Percentiles rank a stretch among this genome's conserved stretches.
phyloP scores from a whole-genome alignment of 1,140 invertebrate species.

The Papilio machaon region DNA sequence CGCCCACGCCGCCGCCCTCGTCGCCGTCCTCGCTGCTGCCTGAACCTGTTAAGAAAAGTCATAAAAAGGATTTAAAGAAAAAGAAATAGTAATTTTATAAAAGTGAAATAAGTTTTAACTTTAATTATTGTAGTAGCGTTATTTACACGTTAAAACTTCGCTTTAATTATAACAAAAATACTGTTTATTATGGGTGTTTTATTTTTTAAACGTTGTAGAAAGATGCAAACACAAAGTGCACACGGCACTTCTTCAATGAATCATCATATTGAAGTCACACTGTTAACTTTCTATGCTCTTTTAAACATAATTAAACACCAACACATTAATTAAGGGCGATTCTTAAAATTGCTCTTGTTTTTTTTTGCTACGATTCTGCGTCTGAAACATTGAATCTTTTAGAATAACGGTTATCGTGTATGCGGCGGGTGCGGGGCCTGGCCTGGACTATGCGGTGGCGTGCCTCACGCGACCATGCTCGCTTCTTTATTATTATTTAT shows the following conservation, averaged over 20 bases:
- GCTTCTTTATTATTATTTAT: constrained; percentile 78
- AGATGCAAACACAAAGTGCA: too few species aligned
- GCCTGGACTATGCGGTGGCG: constrained; percentile 62
- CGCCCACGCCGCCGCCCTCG: constrained; percentile 56
- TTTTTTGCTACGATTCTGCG: constrained; percentile 31
- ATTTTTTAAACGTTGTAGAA: not conserved
- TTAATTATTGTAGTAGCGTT: not conserved
- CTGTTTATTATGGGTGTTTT: not conserved
- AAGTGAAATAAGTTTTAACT: constrained; percentile 27
- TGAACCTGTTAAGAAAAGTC: constrained; percentile 33
- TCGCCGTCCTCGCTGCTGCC: constrained; percentile 55
- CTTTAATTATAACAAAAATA: not conserved
- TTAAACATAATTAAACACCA: too few species aligned
- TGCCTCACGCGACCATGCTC: constrained; percentile 71
- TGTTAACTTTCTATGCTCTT: too few species aligned
- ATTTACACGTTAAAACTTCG: constrained; percentile 9
- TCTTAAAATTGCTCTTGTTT: not conserved
- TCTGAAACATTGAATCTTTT: constrained; percentile 13
- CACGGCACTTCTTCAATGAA: too few species aligned
- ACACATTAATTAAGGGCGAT: too few species aligned
- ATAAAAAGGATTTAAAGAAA: constrained; percentile 37
- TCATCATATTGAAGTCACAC: too few species aligned
- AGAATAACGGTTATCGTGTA: constrained; percentile 6
- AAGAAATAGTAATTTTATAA: constrained; percentile 38
- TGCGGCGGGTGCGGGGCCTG: constrained; percentile 33